Base-by-base conservation (phyloP, 2,113 vertebrate genomes). In the Columba livia region DNA sequence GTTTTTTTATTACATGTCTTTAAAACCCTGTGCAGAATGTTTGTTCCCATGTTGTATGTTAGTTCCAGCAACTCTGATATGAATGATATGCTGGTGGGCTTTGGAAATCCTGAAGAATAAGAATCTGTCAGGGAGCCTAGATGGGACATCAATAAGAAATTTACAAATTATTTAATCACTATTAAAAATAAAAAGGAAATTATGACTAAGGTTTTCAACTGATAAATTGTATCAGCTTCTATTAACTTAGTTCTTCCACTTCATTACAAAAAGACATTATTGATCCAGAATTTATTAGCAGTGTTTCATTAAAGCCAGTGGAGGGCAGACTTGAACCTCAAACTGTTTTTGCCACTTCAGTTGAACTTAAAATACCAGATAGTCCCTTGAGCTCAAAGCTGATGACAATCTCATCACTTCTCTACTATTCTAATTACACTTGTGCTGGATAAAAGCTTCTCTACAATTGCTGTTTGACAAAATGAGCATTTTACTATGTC, bases 291-390 rank as follows among this genome's bases (percentile, higher is more conserved):
- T 44, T 51, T 84, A 28, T 78, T 40, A 74, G 86, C 54, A 94
- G 61, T 95, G 48, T 77, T 94, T 64, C 40, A 25, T 40, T 62
- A 77, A 83, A 90, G 61, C 87, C 97, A 96, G 94, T 0, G 19
- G 96, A 94, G 95, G 96, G 96, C 96, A 97, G 89, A 70, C 96
- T 96, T 96, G 92, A 97, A 90, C 6, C 82, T 85, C 72, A 88
- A 94, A 94, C 87, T 73, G 14, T 34, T 67, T 87, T 61, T 95
- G 51, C 47, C 79, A 5, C 66, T 90, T 65, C 61, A 66, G 61
- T 92, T 40, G 69, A 78, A 83, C 15, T 90, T 75, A 61, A 88
- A 93, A 80, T 85, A 79, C 9, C 31, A 61, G 57, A 19, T 64
- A 73, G 47, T 87, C 58, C 79, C 57, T 86, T 2, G 25, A 84